phyloP scores from a whole-genome alignment of 2,888 invertebrate species.

The Aquatica leii region DNA sequence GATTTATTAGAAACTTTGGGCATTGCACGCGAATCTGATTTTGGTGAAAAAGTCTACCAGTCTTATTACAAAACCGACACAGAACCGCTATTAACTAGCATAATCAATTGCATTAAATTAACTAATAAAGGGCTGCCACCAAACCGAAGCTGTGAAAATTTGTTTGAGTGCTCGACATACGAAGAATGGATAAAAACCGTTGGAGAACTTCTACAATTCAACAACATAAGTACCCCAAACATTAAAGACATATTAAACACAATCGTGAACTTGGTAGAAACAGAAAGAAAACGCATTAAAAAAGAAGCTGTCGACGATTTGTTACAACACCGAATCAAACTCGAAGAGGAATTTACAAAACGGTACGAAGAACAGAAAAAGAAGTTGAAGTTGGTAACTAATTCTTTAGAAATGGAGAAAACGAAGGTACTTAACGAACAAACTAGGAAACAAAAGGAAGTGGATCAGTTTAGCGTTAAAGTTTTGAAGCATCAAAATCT shows the following conservation, averaged over 20 bases:
- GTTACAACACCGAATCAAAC: constrained; percentile 14
- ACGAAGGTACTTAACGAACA: constrained; percentile 42
- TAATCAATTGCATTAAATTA: constrained; percentile 33
- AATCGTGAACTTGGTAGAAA: neutral
- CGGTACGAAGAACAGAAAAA: constrained; percentile 44
- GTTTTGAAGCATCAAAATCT: constrained; percentile 22
- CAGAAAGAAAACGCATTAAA: constrained; percentile 23
- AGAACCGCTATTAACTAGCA: constrained; percentile 44
- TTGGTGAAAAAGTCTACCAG: constrained; percentile 40
- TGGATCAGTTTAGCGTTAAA: constrained; percentile 18
- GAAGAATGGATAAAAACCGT: constrained; percentile 17
- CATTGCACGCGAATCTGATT: constrained; percentile 40
- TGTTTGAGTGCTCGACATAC: neutral
- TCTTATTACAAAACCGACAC: constrained; percentile 37
- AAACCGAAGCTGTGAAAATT: neutral
- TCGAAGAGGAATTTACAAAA: no score
- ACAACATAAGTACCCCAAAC: constrained; percentile 11
- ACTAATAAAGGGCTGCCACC: constrained; percentile 13
- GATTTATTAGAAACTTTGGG: constrained; percentile 60
- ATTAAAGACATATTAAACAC: constrained; percentile 26
- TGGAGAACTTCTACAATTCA: constrained; percentile 10
- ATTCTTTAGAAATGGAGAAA: constrained; percentile 44
- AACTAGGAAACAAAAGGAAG: constrained; percentile 28
- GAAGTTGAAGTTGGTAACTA: constrained; percentile 43
- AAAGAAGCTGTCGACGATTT: constrained; percentile 40